Evolutionary conservation across 2,797 vertebrate species (phyloP).

Genomic region (Spinus olivaceus): DNA sequence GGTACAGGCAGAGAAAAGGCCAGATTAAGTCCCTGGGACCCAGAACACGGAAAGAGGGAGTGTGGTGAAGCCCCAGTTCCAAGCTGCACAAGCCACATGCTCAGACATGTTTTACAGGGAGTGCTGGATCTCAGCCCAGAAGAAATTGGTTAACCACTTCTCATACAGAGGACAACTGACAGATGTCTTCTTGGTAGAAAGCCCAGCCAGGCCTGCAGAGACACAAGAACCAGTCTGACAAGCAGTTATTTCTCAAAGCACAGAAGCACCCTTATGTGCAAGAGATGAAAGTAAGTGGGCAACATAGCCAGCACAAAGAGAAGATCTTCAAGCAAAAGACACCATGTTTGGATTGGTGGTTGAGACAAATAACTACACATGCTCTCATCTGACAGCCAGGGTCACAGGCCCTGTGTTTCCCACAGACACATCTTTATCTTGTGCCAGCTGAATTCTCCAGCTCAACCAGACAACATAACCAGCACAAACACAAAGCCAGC

Average conservation of each 20-base stretch:
- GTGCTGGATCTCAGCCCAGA: background rate
- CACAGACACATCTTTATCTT: background rate
- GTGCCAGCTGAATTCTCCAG: background rate
- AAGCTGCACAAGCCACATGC: background rate
- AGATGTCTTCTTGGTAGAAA: background rate
- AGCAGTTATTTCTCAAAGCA: background rate
- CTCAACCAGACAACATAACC: background rate
- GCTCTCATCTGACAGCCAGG: background rate
- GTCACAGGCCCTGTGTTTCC: background rate
- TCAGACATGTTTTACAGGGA: background rate
- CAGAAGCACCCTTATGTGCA: background rate
- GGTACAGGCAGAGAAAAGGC: background rate
- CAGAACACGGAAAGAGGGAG: background rate
- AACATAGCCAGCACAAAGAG: background rate
- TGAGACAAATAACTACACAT: background rate
- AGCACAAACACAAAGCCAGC: background rate
- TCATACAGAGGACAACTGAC: background rate
- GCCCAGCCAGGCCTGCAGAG: background rate
- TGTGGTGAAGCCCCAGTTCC: background rate
- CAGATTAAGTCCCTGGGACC: background rate
- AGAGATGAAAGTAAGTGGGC: background rate
- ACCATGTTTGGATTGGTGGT: background rate
- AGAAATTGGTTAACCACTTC: background rate
- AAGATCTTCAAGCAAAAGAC: background rate
- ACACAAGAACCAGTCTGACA: background rate